Base-by-base conservation (phyloP, 2,888 invertebrate species). In the Masnerella sp. region DNA sequence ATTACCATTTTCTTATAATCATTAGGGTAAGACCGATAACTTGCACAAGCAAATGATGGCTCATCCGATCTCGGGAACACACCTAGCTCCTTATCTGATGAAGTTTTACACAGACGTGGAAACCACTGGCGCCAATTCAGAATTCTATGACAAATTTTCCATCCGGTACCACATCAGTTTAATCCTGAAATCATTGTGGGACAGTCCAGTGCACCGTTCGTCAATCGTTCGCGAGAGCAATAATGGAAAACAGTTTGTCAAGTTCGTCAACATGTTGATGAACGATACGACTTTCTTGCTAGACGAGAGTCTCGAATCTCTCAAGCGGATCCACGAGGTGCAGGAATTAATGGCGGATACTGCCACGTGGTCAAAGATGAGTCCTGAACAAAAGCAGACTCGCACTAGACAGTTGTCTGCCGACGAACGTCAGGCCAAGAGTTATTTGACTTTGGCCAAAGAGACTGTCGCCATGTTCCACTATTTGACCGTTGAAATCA, bases 381-480 rank as follows among this genome's bases (percentile, higher is more conserved):
- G 91, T 0, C 88, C 90, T 9, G 94, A 93, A 77, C 91, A 92
- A 79, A 94, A 93, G 79, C 94, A 95, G 83, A 90, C 91, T 62
- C 90, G 95, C 15, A 91, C 93, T 77, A 89, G 96, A n/a, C 94
- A 95, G 80, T 89, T 96, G 52, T 90, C 92, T 30, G 94, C 94
- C 56, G 96, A 96, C 88, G 96, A 96, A 87, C 89, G 96, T 2
- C 95, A 96, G 86, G 96, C 96, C 84, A 92, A 94, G 58, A 96
- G 96, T 0, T 97, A 97, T 88, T 90, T 97, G 80, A 97, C 97
- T 1, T 89, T 98, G 71, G 97, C 96, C 42, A 91, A 96, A 77
- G 98, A 98, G 88, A 99, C 99, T 0, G 97, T 99, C 47, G 97
- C 99, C 87, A 97, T 99, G 97, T 94, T 99, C 87, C 96, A 97